Base-by-base conservation (phyloP, 2,888 invertebrate genomes). In the Callosobruchus maculatus region DNA sequence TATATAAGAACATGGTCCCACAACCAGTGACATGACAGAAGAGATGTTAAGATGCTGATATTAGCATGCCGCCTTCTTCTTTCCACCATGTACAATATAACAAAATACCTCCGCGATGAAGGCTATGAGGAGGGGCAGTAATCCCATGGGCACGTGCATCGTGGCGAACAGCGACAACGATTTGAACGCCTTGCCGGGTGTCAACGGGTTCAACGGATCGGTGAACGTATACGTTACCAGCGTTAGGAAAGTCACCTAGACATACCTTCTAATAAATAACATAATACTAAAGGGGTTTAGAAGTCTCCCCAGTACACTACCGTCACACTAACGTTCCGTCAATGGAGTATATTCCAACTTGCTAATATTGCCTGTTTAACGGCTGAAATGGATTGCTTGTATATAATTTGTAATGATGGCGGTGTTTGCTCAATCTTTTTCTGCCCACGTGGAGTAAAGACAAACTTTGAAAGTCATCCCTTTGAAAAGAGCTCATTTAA, bases 131-230 rank as follows among this genome's bases (percentile, higher is more conserved):
- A 94, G 89, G 70, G 94, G 94, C 82, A 97, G 90, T 86, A 95
- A 90, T 81, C 93, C 92, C 88, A 97, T 89, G 75, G 97, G 97
- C 88, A 97, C 90, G 85, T 95, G 91, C 86, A 97, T 92, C 81
- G 95, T 92, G 88, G 94, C 94, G 90, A 97, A 97, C 81, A 97
- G 89, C 67, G 96, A 90, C 83, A 97, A 89, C 79, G 96, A 93
- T 73, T 97, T 97, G 88, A 97, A 97, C 76, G 94, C 94, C 86
- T 92, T 93, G 86, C 93, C 90, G 22, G 96, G 93, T 82, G 93
- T 94, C 86, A 97, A 89, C 78, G 93, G 86, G 88, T 97, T 91
- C 22, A 73, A 72, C 70, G 81, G 76, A 77, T 81, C 81, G 76
- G 80, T 82, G 77, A 82, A 90, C 89, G 96, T 91, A 89, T 92